Conservation (phyloP, 2,113 vertebrate species). For the Ptychochromis oligacanthus region DNA sequence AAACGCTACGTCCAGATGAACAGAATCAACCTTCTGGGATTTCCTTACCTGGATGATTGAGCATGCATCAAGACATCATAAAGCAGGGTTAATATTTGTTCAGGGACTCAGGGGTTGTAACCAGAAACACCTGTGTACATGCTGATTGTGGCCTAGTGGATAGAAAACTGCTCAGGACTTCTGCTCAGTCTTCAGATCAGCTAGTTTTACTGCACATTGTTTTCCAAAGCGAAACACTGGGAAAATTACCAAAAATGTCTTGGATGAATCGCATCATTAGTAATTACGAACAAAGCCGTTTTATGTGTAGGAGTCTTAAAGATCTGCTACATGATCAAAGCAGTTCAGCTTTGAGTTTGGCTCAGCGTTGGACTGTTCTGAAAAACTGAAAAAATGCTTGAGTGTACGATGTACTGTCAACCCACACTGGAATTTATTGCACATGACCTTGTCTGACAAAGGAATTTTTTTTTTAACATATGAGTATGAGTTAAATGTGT, state of each 20-base stretch:
- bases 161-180: neutral
- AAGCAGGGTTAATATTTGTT: conserved; percentile 43
- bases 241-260: neutral
- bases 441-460: neutral
- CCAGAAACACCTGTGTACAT: conserved; percentile 49
- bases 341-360: neutral
- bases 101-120: conserved; percentile 22
- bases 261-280: neutral
- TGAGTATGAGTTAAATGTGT: neutral
- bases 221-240: neutral
- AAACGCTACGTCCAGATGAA: no score
- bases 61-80: no score
- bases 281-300: neutral
- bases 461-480: neutral
- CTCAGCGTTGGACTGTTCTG: neutral
- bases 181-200: neutral
- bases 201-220: conserved; percentile 1
- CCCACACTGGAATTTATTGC: neutral
- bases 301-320: conserved; percentile 1
- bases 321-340: conserved; percentile 9
- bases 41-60: no score
- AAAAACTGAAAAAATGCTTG: neutral
- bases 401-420: neutral
- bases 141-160: neutral
- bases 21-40: no score